Conservation (phyloP, 2,888 invertebrate species). For the Drosophila niveifrons region DNA sequence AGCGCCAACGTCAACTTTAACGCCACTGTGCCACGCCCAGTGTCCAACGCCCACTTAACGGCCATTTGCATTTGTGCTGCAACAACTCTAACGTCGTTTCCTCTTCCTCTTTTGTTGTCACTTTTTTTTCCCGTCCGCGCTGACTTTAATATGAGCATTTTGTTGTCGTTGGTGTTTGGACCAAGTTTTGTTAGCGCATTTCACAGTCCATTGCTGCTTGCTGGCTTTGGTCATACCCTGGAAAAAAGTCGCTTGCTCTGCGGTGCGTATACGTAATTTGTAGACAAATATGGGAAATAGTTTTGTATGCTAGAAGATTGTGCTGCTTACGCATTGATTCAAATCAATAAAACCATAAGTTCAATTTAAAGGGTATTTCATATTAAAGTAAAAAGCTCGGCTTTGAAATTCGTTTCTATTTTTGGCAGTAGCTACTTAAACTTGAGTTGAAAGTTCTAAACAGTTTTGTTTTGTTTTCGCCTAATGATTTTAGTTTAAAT, state of each 20-base stretch:
- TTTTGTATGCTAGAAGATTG: too few relatives aligned
- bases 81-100: too few relatives aligned
- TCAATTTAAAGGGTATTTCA: too few relatives aligned
- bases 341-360: too few relatives aligned
- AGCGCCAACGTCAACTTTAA: conserved; percentile 14
- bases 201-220: conserved; percentile 38
- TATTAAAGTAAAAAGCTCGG: too few relatives aligned
- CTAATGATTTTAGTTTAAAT: conserved; percentile 6
- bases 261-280: too few relatives aligned
- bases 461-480: conserved; percentile 11
- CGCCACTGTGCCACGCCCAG: not conserved
- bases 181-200: conserved; percentile 31
- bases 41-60: conserved; percentile 22
- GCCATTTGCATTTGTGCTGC: conserved; percentile 53
- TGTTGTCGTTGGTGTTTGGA: conserved; percentile 15
- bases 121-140: not conserved
- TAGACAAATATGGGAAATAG: too few relatives aligned
- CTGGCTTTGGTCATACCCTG: conserved; percentile 4
- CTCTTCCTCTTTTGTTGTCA: too few relatives aligned
- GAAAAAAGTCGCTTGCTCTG: not conserved
- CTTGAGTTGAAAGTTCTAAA: conserved; percentile 13
- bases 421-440: conserved; percentile 1
- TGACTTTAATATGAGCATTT: conserved; percentile 17
- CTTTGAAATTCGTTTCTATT: too few relatives aligned
- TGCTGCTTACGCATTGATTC: too few relatives aligned